These are phyloP conservation scores for Mechanitis mazaeus DNA, from an alignment of 2,888 invertebrate species.

Conservation along the genomic window DNA sequence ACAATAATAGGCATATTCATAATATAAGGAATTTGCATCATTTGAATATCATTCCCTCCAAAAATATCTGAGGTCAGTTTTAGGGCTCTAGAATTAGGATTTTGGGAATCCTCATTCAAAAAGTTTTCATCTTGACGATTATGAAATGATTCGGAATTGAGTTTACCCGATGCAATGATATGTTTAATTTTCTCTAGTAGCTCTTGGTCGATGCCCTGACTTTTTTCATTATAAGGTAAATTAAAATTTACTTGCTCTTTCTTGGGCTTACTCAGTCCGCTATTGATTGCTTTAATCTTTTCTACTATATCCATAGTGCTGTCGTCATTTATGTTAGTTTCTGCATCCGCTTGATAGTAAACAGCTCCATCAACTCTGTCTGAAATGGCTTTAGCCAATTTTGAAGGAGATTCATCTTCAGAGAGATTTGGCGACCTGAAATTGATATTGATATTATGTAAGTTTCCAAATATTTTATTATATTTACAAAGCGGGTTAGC, in stretches of 20 bases:
- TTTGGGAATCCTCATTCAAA: slow-evolving; percentile 21
- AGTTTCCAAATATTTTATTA: slow-evolving; percentile 37
- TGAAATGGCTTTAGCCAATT: slow-evolving; percentile 24
- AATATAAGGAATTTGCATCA: slow-evolving; percentile 44
- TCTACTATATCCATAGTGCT: slow-evolving; percentile 66
- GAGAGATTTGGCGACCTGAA: slow-evolving; percentile 40
- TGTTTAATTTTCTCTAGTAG: slow-evolving; percentile 58
- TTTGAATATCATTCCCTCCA: slow-evolving; percentile 19
- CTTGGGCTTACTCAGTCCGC: slow-evolving; percentile 55
- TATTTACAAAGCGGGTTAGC: slow-evolving; percentile 23
- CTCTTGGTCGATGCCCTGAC: slow-evolving; percentile 53
- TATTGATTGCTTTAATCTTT: slow-evolving; percentile 75
- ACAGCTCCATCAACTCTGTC: slow-evolving; percentile 44
- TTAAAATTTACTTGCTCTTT: slow-evolving; percentile 48
- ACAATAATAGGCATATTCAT: slow-evolving; percentile 55
- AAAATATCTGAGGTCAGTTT: slow-evolving; percentile 26
- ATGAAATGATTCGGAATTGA: slow-evolving; percentile 36
- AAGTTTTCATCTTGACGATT: slow-evolving; percentile 27
- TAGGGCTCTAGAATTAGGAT: slow-evolving; percentile 34
- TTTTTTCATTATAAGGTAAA: slow-evolving; percentile 41
- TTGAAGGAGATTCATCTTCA: slow-evolving; percentile 28
- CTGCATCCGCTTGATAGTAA: slow-evolving; percentile 38
- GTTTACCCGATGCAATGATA: slow-evolving; percentile 56
- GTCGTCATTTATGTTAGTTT: slow-evolving; percentile 36
- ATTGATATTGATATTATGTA: slow-evolving; percentile 25